A percentile compares a stretch with the other conserved stretches of the same genome.
Evolutionary conservation across 2,888 invertebrate species (phyloP).

Genomic region (Trissolcus brochymenae): DNA sequence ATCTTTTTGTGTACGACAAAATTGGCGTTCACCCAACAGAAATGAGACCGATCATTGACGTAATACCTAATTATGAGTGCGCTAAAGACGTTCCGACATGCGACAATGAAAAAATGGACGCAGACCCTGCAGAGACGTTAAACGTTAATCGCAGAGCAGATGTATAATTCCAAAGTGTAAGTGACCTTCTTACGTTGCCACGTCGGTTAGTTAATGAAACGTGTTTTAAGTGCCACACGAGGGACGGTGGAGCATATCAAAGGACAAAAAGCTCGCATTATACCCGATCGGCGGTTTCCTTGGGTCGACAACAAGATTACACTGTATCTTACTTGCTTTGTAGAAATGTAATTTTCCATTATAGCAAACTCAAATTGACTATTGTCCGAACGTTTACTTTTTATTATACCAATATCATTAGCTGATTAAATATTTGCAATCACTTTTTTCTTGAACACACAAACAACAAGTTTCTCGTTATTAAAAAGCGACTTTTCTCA

Average conservation of each 20-base stretch:
- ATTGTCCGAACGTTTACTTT: no score
- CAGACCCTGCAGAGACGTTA: slow-evolving; percentile 38
- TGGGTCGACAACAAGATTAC: slow-evolving; percentile 9
- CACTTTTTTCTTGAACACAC: no score
- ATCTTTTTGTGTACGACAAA: not conserved
- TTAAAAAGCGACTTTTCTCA: no score
- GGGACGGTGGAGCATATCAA: slow-evolving; percentile 55
- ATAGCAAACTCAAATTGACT: no score
- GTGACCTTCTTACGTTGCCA: slow-evolving; percentile 49
- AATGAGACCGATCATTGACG: slow-evolving; percentile 15
- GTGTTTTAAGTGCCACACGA: slow-evolving; percentile 50
- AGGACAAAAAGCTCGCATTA: slow-evolving; percentile 39
- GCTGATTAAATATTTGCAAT: no score
- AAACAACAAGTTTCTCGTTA: no score
- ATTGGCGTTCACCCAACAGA: slow-evolving; percentile 1
- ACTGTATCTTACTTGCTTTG: not conserved
- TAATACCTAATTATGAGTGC: slow-evolving; percentile 27
- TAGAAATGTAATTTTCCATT: not conserved
- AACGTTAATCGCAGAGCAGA: slow-evolving; percentile 58
- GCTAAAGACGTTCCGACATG: slow-evolving; percentile 46
- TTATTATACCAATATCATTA: no score
- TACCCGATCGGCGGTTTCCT: slow-evolving; percentile 21
- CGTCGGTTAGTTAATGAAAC: slow-evolving; percentile 60
- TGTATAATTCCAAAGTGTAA: slow-evolving; percentile 59
- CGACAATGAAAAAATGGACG: slow-evolving; percentile 43